These are phyloP conservation scores for Andrena camellia DNA, from an alignment of 2,888 invertebrate species.

Conservation along the genomic window DNA sequence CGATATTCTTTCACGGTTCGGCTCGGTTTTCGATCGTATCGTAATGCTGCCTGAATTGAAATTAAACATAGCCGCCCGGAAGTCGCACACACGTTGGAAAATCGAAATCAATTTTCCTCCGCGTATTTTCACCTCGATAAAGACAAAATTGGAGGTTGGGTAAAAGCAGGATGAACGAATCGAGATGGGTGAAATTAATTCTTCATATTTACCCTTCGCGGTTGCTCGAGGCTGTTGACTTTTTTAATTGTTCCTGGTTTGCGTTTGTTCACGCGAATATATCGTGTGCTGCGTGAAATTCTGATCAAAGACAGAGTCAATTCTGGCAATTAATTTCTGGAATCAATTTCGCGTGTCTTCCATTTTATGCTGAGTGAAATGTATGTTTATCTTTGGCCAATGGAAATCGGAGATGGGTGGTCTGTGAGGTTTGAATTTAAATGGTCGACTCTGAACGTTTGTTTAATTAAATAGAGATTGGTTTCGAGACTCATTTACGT, in stretches of 20 bases:
- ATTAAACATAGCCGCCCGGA: background rate
- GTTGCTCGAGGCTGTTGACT: background rate
- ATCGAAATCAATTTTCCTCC: background rate
- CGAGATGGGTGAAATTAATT: background rate
- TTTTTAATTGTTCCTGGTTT: background rate
- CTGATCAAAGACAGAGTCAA: background rate
- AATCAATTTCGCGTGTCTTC: background rate
- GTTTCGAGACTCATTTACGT: too few relatives aligned
- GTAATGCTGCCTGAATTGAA: background rate
- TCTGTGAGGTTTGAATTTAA: too few relatives aligned
- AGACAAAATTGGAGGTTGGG: background rate
- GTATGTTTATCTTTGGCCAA: background rate
- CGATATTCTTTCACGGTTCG: background rate
- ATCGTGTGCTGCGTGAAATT: background rate
- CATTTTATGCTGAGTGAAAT: background rate
- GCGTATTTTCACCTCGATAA: background rate
- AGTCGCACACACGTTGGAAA: background rate
- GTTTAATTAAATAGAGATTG: too few relatives aligned
- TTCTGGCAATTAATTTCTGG: background rate
- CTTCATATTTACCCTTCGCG: background rate
- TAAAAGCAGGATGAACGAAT: background rate
- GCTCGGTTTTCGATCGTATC: background rate
- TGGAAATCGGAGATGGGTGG: too few relatives aligned
- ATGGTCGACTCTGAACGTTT: too few relatives aligned
- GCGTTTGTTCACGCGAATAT: background rate